Base-by-base conservation (phyloP, 2,797 vertebrate genomes). In the Caiman crocodilus region DNA sequence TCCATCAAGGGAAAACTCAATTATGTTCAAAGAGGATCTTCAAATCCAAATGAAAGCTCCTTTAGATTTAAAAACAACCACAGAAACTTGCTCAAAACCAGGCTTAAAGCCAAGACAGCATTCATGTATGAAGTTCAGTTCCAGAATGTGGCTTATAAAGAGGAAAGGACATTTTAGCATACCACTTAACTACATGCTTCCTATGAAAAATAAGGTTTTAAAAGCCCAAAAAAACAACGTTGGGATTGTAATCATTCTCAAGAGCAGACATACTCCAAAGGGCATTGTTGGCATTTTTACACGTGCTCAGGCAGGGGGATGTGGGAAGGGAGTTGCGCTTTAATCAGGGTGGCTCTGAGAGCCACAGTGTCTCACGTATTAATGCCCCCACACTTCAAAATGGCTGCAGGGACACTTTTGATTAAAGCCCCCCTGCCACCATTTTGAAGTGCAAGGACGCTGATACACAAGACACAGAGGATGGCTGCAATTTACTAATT, bases 201-300 rank as follows among this genome's bases (percentile, higher is more conserved):
- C 67, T 87, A 76, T 60, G 35, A 79, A 89, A 90, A 88, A 65
- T 55, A 16, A 67, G 69, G 9, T 89, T 65, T 90, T 87, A 60
- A 84, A 90, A 76, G 23, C 17, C 63, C 56, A 32, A 80, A 89
- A 84, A 55, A 84, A 42, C 6, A 83, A 23, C 6, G 85, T 63
- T 79, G 60, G 0, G 0, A 6, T 60, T 2, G 12, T 89, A 64
- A 78, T 35, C 65, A 21, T 84, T 35, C 35, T 77, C 57, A 80
- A 90, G 17, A 74, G 17, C 64, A 89, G 84, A 35, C 26, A 76
- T 6, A 50, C 77, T 58, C 55, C 84, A 73, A 82, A 84, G 42
- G 60, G 90, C 71, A 64, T 25, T 86, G 10, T 50, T 50, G 42
- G 10, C 42, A 50, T 50, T 50, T 50, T 50, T 50, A 50, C 42